These are phyloP conservation scores for Trogon surrucura DNA, from an alignment of 2,113 vertebrate genomes.

Conservation along the genomic window DNA sequence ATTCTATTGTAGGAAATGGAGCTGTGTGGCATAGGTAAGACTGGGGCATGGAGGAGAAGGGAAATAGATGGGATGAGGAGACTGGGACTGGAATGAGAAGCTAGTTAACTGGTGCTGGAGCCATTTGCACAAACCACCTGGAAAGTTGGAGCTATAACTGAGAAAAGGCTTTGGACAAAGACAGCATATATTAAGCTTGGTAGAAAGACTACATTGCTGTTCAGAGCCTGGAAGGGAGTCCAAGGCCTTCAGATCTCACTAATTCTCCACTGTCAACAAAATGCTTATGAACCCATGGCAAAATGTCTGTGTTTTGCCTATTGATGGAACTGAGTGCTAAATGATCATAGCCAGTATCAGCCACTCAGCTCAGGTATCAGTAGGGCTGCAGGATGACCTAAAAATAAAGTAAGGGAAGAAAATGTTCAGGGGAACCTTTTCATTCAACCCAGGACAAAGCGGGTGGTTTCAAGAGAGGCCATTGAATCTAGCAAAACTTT, in stretches of 20 bases:
- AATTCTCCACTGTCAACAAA: not conserved
- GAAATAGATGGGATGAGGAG: not conserved
- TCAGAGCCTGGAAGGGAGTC: not conserved
- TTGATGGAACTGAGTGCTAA: not conserved
- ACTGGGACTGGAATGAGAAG: not conserved
- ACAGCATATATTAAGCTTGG: not conserved
- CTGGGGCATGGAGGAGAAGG: rapidly evolving
- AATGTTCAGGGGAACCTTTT: not conserved
- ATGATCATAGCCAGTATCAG: not conserved
- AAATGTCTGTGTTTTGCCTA: not conserved
- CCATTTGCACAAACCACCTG: not conserved
- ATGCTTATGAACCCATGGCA: not conserved
- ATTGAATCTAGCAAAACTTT: not conserved
- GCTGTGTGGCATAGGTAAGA: not conserved
- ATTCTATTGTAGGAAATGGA: not conserved
- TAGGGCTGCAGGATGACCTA: not conserved
- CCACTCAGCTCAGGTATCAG: not conserved
- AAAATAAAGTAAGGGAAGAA: not conserved
- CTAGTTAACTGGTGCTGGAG: not conserved
- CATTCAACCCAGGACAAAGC: not conserved
- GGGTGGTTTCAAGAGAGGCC: not conserved
- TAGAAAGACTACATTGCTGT: not conserved
- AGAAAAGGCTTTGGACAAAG: not conserved
- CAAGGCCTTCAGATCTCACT: not conserved
- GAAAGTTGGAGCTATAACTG: not conserved